Evolutionary conservation across 2,888 invertebrate species (phyloP).

Genomic region (Idaea dimidiata): DNA sequence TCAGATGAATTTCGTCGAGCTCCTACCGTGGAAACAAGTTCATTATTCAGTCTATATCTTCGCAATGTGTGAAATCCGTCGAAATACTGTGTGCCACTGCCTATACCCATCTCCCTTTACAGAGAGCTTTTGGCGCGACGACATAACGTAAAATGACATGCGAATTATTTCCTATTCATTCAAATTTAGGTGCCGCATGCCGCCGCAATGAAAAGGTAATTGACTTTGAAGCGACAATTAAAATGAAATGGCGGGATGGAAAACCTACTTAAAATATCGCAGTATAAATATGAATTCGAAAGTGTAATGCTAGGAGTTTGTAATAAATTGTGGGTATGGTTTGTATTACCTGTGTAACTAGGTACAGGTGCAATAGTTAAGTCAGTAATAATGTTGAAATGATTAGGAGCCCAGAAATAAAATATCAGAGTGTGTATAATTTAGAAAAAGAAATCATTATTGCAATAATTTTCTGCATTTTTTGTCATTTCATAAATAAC

Average conservation of each 20-base stretch:
- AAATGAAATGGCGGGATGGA: neutral
- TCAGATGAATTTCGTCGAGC: conserved; percentile 21
- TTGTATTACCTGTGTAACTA: neutral
- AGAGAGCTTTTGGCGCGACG: neutral
- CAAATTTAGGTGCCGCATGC: neutral
- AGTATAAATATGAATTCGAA: neutral
- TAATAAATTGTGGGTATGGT: neutral
- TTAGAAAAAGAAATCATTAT: too few species aligned
- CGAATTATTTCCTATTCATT: conserved; percentile 3
- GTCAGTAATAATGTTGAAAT: too few species aligned
- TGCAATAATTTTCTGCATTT: too few species aligned
- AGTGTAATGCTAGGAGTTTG: too few species aligned
- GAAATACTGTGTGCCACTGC: neutral
- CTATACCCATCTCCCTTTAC: neutral
- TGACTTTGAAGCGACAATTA: neutral
- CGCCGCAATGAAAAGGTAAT: neutral
- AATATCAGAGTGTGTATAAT: too few species aligned
- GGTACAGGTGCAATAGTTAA: too few species aligned
- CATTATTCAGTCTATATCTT: conserved; percentile 14
- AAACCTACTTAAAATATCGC: neutral
- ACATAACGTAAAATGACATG: conserved; percentile 2
- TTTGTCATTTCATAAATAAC: too few species aligned
- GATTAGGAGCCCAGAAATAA: too few species aligned
- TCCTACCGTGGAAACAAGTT: conserved; percentile 16
- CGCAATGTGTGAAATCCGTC: conserved; percentile 11